These are phyloP conservation scores for Heliothis peltigera DNA, from an alignment of 2,888 invertebrate genomes.

Conservation along the genomic window DNA sequence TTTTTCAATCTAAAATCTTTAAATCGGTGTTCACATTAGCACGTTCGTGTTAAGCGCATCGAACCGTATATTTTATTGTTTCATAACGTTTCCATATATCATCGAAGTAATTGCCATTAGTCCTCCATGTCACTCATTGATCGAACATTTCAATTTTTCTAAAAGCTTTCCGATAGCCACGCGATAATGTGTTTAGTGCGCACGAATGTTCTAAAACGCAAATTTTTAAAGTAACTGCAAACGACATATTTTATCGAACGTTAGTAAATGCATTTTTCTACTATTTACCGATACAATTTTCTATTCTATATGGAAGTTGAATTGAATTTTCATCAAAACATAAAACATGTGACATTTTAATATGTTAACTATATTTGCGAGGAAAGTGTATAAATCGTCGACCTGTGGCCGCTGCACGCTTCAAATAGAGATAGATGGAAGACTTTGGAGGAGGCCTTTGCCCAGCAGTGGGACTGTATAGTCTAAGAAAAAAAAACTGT, in stretches of 20 bases:
- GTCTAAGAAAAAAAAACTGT: too few relatives aligned
- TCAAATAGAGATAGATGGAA: too few relatives aligned
- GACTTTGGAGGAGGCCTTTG: too few relatives aligned
- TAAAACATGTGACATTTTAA: too few relatives aligned
- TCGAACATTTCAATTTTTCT: slow-evolving; percentile 41
- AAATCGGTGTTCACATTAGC: too few relatives aligned
- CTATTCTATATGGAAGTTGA: background rate
- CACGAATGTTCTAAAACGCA: slow-evolving; percentile 23
- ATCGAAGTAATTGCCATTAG: slow-evolving; percentile 25
- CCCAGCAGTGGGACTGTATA: too few relatives aligned
- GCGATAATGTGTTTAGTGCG: slow-evolving; percentile 17
- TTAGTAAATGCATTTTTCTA: background rate
- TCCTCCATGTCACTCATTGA: slow-evolving; percentile 14
- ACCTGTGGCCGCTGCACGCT: too few relatives aligned
- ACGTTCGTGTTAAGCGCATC: slow-evolving; percentile 1
- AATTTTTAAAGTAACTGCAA: slow-evolving; percentile 14
- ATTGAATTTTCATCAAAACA: background rate
- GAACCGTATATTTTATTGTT: slow-evolving; percentile 58
- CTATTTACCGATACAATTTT: background rate
- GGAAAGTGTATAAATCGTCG: too few relatives aligned
- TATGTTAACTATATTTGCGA: too few relatives aligned
- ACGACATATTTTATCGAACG: background rate
- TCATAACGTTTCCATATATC: slow-evolving; percentile 5
- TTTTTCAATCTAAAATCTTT: too few relatives aligned
- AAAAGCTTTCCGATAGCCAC: slow-evolving; percentile 36